Percentiles rank a stretch among this genome's conserved stretches.
Conservation (phyloP, 1,140 invertebrate genomes). For the Megathymus violae region DNA sequence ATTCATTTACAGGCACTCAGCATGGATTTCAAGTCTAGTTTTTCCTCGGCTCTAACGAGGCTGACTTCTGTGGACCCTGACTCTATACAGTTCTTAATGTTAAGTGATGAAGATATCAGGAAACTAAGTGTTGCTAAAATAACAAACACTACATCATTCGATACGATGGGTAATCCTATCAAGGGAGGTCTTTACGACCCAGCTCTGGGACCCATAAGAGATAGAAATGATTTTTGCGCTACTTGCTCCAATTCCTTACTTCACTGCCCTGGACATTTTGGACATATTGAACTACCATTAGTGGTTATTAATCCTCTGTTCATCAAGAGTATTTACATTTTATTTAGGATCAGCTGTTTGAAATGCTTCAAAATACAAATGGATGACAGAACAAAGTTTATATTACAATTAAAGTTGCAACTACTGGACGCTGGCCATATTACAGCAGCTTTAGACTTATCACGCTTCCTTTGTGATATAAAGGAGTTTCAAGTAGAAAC, state of each 20-base stretch:
- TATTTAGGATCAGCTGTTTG: conserved; percentile 89
- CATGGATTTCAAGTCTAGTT: conserved; percentile 62
- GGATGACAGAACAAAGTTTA: conserved; percentile 86
- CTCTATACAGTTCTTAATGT: conserved; percentile 88
- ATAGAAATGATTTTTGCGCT: conserved; percentile 88
- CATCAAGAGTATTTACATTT: conserved; percentile 88
- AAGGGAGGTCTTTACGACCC: conserved; percentile 95
- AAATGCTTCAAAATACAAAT: conserved; percentile 89
- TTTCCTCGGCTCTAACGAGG: conserved; percentile 50
- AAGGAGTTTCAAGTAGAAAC: conserved; percentile 53
- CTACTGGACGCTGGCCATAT: conserved; percentile 91
- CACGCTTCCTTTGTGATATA: conserved; percentile 81
- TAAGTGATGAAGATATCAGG: conserved; percentile 92
- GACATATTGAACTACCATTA: conserved; percentile 96
- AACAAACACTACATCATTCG: conserved; percentile 92
- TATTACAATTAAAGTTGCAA: conserved; percentile 89
- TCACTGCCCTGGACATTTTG: conserved; percentile 96
- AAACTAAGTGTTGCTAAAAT: conserved; percentile 95
- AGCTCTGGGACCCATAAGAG: conserved; percentile 86
- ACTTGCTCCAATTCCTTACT: conserved; percentile 90
- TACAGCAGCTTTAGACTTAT: conserved; percentile 88
- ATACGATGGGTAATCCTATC: conserved; percentile 92
- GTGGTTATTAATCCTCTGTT: conserved; percentile 97
- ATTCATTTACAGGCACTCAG: conserved; percentile 43
- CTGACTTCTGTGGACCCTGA: conserved; percentile 78